These are phyloP conservation scores for Standfussiana lucernea DNA, from an alignment of 2,888 invertebrate species.

Conservation along the genomic window DNA sequence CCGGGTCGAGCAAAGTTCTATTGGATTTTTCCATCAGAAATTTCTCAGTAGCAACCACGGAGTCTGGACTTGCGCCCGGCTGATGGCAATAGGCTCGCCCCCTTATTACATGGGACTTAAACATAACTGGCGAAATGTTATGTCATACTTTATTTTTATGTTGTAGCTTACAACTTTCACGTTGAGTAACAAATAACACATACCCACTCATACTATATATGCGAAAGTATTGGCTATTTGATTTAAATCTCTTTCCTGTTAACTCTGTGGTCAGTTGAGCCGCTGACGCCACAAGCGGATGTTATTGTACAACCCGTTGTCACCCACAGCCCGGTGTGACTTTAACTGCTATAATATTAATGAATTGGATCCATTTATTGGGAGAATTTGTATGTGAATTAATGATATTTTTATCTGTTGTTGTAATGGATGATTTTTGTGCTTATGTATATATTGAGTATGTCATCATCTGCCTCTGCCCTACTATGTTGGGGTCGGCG, in stretches of 20 bases:
- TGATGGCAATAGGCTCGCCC: too few relatives aligned
- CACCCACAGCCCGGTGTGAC: constrained; percentile 18
- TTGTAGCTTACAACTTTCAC: not conserved
- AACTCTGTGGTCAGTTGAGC: constrained; percentile 28
- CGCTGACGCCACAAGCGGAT: constrained; percentile 24
- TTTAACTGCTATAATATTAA: constrained; percentile 32
- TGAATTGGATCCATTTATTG: constrained; percentile 30
- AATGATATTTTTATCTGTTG: not conserved
- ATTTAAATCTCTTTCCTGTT: constrained; percentile 40
- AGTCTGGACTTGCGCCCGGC: too few relatives aligned
- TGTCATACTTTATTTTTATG: too few relatives aligned
- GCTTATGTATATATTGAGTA: too few relatives aligned
- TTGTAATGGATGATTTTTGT: not conserved
- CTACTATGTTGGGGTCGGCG: too few relatives aligned
- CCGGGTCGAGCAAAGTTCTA: too few relatives aligned
- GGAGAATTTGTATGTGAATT: not conserved
- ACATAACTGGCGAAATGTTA: too few relatives aligned
- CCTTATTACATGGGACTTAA: too few relatives aligned
- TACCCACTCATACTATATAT: not conserved
- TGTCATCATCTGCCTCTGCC: too few relatives aligned
- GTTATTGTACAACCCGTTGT: constrained; percentile 52
- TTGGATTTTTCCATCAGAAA: too few relatives aligned
- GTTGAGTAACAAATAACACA: not conserved
- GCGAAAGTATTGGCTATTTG: not conserved
- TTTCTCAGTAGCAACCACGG: too few relatives aligned